A percentile compares a stretch with the other conserved stretches of the same genome.
Conservation (phyloP, 2,888 invertebrate genomes). For the Ellobium chinense region DNA sequence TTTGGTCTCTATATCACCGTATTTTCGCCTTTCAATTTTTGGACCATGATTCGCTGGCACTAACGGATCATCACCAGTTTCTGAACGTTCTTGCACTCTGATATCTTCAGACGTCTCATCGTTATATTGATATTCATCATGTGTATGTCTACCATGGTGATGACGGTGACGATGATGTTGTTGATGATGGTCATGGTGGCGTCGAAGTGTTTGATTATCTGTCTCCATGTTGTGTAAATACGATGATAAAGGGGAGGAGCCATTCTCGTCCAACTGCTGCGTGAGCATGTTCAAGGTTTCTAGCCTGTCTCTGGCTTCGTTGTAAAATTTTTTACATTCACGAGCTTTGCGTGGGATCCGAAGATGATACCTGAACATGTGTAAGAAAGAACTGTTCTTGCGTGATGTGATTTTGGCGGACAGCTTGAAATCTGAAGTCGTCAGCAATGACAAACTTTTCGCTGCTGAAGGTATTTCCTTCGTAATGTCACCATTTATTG, state of each 20-base stretch:
- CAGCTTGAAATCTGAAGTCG: not conserved
- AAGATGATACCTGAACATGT: conserved; percentile 1
- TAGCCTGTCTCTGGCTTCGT: not conserved
- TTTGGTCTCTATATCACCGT: too few species aligned
- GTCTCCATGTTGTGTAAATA: not conserved
- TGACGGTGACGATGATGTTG: not conserved
- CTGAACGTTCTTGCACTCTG: too few species aligned
- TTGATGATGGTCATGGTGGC: not conserved
- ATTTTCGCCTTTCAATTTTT: too few species aligned
- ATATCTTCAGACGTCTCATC: too few species aligned
- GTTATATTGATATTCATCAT: too few species aligned
- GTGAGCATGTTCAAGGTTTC: not conserved
- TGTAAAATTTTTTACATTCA: not conserved
- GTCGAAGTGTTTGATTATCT: not conserved
- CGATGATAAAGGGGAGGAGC: not conserved
- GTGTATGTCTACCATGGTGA: too few species aligned
- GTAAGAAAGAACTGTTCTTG: not conserved
- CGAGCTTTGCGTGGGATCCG: not conserved
- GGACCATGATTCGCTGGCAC: too few species aligned
- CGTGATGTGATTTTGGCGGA: not conserved
- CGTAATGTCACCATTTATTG: too few species aligned
- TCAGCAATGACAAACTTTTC: not conserved
- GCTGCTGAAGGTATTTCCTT: too few species aligned
- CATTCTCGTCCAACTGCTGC: not conserved
- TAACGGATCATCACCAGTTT: too few species aligned